Evolutionary conservation across 2,888 invertebrate genomes (phyloP).

Genomic region (Drosophila subsilvestris): DNA sequence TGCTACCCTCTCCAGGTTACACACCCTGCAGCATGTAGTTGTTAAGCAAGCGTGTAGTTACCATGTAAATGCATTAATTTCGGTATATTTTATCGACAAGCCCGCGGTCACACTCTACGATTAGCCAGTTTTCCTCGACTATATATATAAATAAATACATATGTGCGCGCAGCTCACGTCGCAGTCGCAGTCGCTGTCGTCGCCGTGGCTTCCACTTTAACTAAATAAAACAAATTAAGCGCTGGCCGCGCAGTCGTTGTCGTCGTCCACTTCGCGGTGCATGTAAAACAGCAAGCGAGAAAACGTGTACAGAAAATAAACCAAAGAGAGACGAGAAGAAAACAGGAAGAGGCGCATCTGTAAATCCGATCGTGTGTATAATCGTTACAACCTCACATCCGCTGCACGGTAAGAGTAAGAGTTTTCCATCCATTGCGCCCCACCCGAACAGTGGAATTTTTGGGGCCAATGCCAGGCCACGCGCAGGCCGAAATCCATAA

Average conservation of each 20-base stretch:
- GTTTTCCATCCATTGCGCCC: not conserved
- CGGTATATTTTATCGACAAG: no score
- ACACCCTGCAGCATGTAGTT: no score
- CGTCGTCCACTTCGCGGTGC: slow-evolving; percentile 1
- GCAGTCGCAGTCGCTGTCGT: slow-evolving; percentile 13
- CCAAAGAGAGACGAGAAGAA: slow-evolving; percentile 15
- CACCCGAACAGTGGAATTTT: not conserved
- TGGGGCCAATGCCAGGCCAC: slow-evolving; percentile 16
- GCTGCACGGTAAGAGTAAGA: slow-evolving; percentile 12
- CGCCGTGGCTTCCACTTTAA: slow-evolving; percentile 61
- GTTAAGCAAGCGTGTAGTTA: no score
- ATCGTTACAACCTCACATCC: slow-evolving; percentile 20
- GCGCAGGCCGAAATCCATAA: slow-evolving; percentile 35
- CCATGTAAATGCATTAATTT: no score
- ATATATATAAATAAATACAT: slow-evolving; percentile 15
- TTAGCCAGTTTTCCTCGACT: no score
- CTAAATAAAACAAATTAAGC: slow-evolving; percentile 68
- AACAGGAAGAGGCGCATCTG: slow-evolving; percentile 21
- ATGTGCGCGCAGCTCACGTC: slow-evolving; percentile 1
- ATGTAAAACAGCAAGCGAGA: slow-evolving; percentile 9
- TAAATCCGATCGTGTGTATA: slow-evolving; percentile 3
- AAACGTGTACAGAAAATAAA: slow-evolving; percentile 39
- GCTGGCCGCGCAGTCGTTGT: slow-evolving; percentile 44
- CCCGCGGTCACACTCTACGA: no score
- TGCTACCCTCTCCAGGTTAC: slow-evolving; percentile 37